Evolutionary conservation across 92 coral and sea anemone genomes (phyloP), one percentile per base, ranked within the genome.

Genomic region (Palythoa caribaeorum): DNA sequence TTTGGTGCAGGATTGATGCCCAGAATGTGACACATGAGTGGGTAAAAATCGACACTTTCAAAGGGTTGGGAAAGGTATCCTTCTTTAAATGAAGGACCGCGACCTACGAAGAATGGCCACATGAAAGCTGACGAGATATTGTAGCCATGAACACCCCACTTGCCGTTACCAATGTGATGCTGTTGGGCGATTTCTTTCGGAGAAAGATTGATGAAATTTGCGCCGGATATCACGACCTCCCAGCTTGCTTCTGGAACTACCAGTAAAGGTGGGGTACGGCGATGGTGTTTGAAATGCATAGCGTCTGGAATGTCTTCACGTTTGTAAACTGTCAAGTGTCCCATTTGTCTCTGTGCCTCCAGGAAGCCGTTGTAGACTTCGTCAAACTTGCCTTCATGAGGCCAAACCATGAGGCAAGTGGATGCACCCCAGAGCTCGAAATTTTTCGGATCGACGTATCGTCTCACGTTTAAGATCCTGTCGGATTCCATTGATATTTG

Each of bases 41-140:
- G 86, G 80, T 96, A 96, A 69, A 96, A 40, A 53, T 93, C 91
- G 9, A 94, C 94, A 35, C 90, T 88, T 17, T 90, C 90, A 83
- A 96, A 95, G 38, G 94, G 89, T 60, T 78, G 39, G 19, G 93
- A 89, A 5, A 54, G 72, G 75, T 74, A 93, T 71, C 92, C 89
- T 37, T 76, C 68, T 40, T 91, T 88, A 75, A 96, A 96, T 14
- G 96, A 98, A 1, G 99, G 98, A 48, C 99, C 99, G 77, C 96
- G 94, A 73, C 90, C 99, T 40, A 93, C 83, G 59, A 96, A 94
- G 19, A 94, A 88, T 13, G 96, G 87, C 72, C 91, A 85, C 98
- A 93, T 95, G 1, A 90, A 79, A 68, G 83, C 81, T 72, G 90
- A 85, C 11, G 76, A 84, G 73, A 84, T 91, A 39, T 93, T 91